These are phyloP conservation scores for Bombus turneri DNA, from an alignment of 1,140 invertebrate genomes.

Conservation along the genomic window DNA sequence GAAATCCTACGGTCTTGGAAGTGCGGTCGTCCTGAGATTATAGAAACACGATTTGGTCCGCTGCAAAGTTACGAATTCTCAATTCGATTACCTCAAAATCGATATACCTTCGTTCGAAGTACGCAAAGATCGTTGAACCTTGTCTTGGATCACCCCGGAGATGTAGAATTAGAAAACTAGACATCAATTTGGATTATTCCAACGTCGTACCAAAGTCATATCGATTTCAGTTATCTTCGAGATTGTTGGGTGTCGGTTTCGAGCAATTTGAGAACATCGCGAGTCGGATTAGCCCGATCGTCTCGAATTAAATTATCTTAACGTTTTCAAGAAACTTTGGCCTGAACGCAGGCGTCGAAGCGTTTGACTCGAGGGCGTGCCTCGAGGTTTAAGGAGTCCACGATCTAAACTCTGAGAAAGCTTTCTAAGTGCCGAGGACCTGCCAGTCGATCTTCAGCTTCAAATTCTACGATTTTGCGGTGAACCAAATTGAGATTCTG, in stretches of 20 bases:
- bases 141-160: too few species aligned
- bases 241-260: background rate
- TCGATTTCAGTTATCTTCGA: background rate
- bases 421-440: background rate
- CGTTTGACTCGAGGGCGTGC: background rate
- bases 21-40: background rate
- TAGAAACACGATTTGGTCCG: background rate
- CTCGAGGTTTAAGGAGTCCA: background rate
- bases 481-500: background rate
- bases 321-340: background rate
- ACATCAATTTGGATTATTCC: background rate
- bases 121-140: too few species aligned
- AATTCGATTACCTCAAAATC: background rate
- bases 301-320: background rate
- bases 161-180: too few species aligned
- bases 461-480: background rate
- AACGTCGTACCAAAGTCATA: background rate
- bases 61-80: background rate
- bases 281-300: background rate
- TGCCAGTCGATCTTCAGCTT: background rate
- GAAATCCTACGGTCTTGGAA: background rate
- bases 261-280: background rate
- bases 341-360: too few species aligned
- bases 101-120: too few species aligned
- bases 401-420: background rate